Conservation (phyloP, 2,888 invertebrate species). For the Volucella bombylans region DNA sequence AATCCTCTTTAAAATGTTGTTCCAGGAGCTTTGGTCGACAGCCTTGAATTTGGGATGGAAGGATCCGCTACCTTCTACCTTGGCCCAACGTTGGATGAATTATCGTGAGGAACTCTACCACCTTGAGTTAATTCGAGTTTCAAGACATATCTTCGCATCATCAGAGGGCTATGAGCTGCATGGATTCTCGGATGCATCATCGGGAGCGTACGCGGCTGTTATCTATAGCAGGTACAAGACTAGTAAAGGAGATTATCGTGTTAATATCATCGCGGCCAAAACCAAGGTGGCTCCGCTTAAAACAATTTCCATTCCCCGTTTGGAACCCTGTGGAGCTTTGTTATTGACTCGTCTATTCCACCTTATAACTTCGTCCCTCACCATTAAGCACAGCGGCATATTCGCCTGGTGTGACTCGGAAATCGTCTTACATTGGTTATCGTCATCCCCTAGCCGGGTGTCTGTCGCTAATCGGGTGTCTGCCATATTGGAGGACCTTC, state of each 20-base stretch:
- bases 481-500: constrained; percentile 1
- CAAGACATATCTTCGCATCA: no score
- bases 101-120: background rate
- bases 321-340: background rate
- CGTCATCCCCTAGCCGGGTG: background rate
- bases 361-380: no score
- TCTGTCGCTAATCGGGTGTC: background rate
- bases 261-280: no score
- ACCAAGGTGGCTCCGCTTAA: constrained; percentile 6
- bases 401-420: no score
- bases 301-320: background rate
- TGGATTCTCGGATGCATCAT: constrained; percentile 4
- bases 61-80: background rate
- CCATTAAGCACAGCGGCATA: no score
- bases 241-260: no score
- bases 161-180: background rate
- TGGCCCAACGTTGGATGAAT: background rate
- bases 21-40: background rate
- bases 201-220: constrained; percentile 3
- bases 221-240: background rate
- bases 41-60: background rate
- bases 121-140: background rate
- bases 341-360: no score
- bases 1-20: background rate
- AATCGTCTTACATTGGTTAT: no score